Base-by-base conservation (phyloP, 2,113 vertebrate genomes). In the Chamaea fasciata region DNA sequence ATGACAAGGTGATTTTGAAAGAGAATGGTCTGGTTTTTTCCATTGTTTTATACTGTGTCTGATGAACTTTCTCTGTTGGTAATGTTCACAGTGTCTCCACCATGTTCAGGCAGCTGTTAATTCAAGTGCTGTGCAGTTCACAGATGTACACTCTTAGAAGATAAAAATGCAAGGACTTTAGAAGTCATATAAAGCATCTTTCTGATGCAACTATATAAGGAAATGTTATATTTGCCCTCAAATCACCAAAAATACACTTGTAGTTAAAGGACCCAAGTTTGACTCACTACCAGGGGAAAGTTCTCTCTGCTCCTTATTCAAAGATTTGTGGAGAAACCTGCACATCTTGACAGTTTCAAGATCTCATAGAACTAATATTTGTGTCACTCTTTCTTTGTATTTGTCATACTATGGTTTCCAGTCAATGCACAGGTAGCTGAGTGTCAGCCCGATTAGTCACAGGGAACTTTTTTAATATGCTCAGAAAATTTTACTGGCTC, bases 381-480 rank as follows among this genome's bases (percentile, higher is more conserved):
- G 56, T 49, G 31, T 74, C 60, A 81, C 81, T 86, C 33, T 10
- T 82, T 76, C 89, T 90, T 55, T 17, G 0, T 53, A 69, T 94
- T 87, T 85, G 78, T 70, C 79, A 68, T 37, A 18, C 67, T 89
- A 3, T 3, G 0, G 24, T 70, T 91, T 83, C 57, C 33, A 81
- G 21, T 76, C 68, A 65, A 75, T 0, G 0, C 0, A 0, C 31
- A 1, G 5, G 57, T 64, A 83, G 42, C 41, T 91, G 64, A 82
- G 35, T 10, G 0, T 55, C 87, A 67, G 50, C 55, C 60, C 12
- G 4, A 52, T 91, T 67, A 80, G 27, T 88, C 79, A 80, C 15
- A 0, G 3, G 30, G 21, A 89, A 30, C 39, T 15, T 87, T 73
- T 82, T 77, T 28, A 28, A 80, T 59, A 69, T 60, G 12, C 68